Conservation (phyloP, 2,797 vertebrate species). For the Intellagama lesueurii region DNA sequence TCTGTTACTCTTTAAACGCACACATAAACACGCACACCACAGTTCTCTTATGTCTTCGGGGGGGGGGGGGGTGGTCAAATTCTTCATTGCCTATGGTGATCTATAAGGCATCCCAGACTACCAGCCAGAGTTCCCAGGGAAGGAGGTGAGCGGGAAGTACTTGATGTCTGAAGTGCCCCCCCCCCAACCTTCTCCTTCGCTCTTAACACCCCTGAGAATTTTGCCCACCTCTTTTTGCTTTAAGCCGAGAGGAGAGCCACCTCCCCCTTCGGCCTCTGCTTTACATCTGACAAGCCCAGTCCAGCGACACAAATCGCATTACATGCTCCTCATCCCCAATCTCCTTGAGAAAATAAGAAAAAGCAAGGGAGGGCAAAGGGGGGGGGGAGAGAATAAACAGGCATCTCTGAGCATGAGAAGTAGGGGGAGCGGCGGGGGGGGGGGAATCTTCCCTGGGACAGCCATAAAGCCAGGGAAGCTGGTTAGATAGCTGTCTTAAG, state of each 20-base stretch:
- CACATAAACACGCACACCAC: too few species aligned
- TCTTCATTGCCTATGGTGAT: not conserved
- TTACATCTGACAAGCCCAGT: conserved; percentile 42
- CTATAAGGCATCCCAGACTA: fast-evolving
- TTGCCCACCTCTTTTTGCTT: not conserved
- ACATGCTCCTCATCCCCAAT: conserved; percentile 14
- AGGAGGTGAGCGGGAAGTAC: fast-evolving
- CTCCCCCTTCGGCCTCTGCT: conserved; percentile 3
- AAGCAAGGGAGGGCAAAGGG: not conserved
- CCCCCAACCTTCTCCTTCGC: too few species aligned
- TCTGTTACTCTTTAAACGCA: too few species aligned
- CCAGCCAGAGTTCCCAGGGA: fast-evolving
- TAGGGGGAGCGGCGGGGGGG: too few species aligned
- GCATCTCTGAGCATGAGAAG: not conserved
- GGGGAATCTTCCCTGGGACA: too few species aligned
- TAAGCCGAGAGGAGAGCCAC: conserved; percentile 27
- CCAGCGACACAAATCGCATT: conserved; percentile 43
- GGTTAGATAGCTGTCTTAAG: not conserved
- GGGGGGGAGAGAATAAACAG: not conserved
- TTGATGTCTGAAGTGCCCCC: not conserved
- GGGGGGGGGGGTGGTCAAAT: too few species aligned
- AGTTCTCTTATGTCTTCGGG: too few species aligned
- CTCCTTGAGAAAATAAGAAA: not conserved
- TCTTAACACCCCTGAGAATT: conserved; percentile 10
- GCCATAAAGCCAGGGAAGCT: not conserved